Percentiles rank a stretch among this genome's conserved stretches.
phyloP scores from a whole-genome alignment of 2,797 vertebrate species.

The Bovichtus diacanthus region DNA sequence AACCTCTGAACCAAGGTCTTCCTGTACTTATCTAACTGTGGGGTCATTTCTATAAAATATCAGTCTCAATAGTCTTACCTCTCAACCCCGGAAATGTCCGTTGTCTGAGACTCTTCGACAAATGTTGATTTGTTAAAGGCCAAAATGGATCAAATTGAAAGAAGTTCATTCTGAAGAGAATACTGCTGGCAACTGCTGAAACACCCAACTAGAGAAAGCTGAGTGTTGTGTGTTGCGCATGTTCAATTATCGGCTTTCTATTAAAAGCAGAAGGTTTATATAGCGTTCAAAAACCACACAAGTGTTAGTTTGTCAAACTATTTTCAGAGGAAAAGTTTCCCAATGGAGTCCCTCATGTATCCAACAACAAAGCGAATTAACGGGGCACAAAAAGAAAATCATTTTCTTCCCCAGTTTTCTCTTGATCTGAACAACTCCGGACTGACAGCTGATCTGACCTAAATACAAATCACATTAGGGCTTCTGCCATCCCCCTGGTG shows the following conservation, averaged over 20 bases:
- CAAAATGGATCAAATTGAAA: neutral
- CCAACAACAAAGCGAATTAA: slow-evolving; percentile 18
- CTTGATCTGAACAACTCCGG: slow-evolving; percentile 41
- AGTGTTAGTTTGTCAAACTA: neutral
- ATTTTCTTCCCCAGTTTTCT: slow-evolving; percentile 14
- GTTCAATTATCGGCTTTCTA: neutral
- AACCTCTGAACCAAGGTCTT: slow-evolving; percentile 42
- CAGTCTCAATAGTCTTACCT: slow-evolving; percentile 20
- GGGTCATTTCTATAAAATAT: slow-evolving; percentile 34
- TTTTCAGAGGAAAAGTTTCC: slow-evolving; percentile 19
- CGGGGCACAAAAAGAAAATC: neutral
- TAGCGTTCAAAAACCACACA: neutral
- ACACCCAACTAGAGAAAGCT: neutral
- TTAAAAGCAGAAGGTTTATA: slow-evolving; percentile 3
- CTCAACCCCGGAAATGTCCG: neutral
- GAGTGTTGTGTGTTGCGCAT: neutral
- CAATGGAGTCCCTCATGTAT: slow-evolving; percentile 15
- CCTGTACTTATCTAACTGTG: slow-evolving; percentile 20
- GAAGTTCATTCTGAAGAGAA: neutral
- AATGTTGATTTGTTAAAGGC: neutral
- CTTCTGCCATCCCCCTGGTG: slow-evolving; percentile 32
- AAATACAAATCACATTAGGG: slow-evolving; percentile 63
- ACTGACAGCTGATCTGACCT: slow-evolving; percentile 69
- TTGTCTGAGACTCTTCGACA: neutral
- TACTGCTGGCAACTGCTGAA: neutral